Percentiles rank a stretch among this genome's conserved stretches.
These are phyloP conservation scores for Brachionus rubens DNA, from an alignment of 1,140 invertebrate species.

Conservation along the genomic window DNA sequence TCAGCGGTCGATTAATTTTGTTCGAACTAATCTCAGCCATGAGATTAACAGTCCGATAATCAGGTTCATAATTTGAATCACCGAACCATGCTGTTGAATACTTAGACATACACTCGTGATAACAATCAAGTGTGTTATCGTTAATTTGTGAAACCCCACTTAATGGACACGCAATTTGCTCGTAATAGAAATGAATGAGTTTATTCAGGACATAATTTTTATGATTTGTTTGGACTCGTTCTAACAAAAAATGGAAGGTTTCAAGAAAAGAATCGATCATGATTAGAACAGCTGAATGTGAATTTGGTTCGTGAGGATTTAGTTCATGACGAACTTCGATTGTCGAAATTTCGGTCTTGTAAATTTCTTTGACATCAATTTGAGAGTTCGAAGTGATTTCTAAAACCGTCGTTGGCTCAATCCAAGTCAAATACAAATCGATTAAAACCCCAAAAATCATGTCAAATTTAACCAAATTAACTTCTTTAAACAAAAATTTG, in stretches of 20 bases:
- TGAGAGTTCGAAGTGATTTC: not conserved
- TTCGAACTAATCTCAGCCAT: conserved; percentile 16
- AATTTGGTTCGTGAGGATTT: too few species aligned
- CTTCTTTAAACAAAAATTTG: conserved; percentile 9
- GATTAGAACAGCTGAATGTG: conserved; percentile 1
- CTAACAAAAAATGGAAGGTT: conserved; percentile 1
- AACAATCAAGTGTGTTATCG: conserved; percentile 30
- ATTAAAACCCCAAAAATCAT: not conserved
- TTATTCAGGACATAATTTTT: conserved; percentile 18
- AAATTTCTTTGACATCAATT: conserved; percentile 35
- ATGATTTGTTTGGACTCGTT: not conserved
- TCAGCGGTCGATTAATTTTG: not conserved
- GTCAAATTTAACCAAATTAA: conserved; percentile 11
- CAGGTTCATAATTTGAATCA: not conserved
- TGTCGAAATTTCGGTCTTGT: not conserved
- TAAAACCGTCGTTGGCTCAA: not conserved
- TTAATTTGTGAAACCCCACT: conserved; percentile 1
- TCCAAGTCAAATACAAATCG: conserved; percentile 28
- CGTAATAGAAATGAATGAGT: conserved; percentile 37
- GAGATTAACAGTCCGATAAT: conserved; percentile 6
- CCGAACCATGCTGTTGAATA: conserved; percentile 17
- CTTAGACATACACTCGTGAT: conserved; percentile 27
- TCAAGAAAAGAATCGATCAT: conserved; percentile 39
- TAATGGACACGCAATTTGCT: conserved; percentile 29
- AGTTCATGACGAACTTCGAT: not conserved